Base-by-base conservation (phyloP, 2,113 vertebrate species). In the Trachemys scripta region DNA sequence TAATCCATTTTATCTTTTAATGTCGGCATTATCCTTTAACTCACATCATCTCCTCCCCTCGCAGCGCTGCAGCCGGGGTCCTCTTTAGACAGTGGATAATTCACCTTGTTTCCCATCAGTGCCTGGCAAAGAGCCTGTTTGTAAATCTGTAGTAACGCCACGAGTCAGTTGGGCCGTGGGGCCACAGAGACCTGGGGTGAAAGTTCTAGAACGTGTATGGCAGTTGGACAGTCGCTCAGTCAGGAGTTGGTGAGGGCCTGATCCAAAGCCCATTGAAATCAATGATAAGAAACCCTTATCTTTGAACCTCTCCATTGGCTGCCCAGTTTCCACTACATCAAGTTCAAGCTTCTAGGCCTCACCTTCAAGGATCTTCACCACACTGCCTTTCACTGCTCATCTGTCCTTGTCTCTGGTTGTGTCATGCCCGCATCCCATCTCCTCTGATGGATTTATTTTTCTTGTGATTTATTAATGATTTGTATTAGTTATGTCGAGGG, bases 1-100 rank as follows among this genome's bases (percentile, higher is more conserved):
- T 97, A 96, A 97, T 97, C 96, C 94, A 88, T 96, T 94, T 96
- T 96, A 97, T 95, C 96, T 97, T 95, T 96, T 97, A 96, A 97
- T 94, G 94, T 97, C 94, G 82, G 93, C 85, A 90, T 97, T 97
- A 96, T 94, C 96, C 96, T 91, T 97, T 94, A 69, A 93, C 93
- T 96, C 38, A 38, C 75, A 12, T 90, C 54, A 90, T 91, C 89
- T 93, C 90, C 94, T 90, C n/a, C 50, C 85, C 76, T 90, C 90
- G 54, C 87, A 75, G 91, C 80, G 88, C 90, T 88, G 80, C 90
- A 80, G 4, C 24, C 56, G 80, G 85, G 65, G 88, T 91, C 86
- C 49, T 82, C 93, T 97, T 92, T 25, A 91, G 51, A 29, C 92
- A 94, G 84, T n/a, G 85, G 75, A 88, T 85, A 94, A 92, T 96